Conservation (phyloP, 2,113 vertebrate genomes). For the Sapajus apella region DNA sequence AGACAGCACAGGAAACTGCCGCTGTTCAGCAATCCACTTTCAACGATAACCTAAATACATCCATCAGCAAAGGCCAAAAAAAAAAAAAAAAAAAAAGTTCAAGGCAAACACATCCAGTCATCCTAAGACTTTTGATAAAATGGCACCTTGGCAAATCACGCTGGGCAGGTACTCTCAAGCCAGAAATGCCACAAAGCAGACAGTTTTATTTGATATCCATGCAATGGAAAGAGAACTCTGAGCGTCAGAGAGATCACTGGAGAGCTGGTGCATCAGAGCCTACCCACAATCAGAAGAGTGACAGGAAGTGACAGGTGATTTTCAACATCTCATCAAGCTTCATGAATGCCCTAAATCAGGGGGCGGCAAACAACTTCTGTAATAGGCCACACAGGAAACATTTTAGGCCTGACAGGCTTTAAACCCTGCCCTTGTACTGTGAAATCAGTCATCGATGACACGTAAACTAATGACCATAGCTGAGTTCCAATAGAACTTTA, state of each 20-base stretch:
- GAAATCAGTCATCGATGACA: background rate
- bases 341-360: background rate
- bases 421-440: too few relatives aligned
- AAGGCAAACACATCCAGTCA: background rate
- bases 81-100: background rate
- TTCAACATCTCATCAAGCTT: background rate
- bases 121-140: background rate
- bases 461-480: accelerated
- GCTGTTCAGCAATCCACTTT: background rate
- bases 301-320: background rate
- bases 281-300: background rate
- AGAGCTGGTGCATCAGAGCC: background rate
- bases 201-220: background rate
- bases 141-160: background rate
- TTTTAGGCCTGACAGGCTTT: background rate
- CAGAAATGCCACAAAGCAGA: background rate
- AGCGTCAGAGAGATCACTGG: background rate
- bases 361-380: background rate
- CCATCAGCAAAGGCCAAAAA: background rate
- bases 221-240: background rate
- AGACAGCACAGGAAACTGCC: background rate
- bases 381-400: background rate
- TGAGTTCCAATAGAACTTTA: background rate
- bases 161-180: background rate
- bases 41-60: background rate